phyloP scores from a whole-genome alignment of 2,113 vertebrate genomes.

The Oryzias woworae region DNA sequence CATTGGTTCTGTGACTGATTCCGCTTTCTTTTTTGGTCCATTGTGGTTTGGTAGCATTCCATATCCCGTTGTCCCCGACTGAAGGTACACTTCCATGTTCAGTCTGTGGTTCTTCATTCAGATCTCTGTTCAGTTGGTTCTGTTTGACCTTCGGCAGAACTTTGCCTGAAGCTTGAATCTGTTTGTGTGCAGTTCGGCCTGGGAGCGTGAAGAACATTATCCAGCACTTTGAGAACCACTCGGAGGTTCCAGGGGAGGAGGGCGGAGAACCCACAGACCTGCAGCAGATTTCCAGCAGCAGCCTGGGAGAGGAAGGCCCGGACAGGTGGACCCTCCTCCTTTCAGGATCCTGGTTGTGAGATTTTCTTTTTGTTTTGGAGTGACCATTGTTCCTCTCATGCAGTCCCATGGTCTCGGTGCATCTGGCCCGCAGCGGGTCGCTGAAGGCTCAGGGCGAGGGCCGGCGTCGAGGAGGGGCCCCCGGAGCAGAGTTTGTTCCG shows the following conservation, averaged over 20 bases:
- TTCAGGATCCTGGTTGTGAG: fast-evolving
- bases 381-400: neutral
- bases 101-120: neutral
- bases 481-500: constrained; percentile 83
- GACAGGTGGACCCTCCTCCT: constrained; percentile 60
- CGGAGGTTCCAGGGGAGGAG: constrained; percentile 66
- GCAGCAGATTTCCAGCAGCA: constrained; percentile 84
- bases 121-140: too few relatives aligned
- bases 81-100: constrained; percentile 67
- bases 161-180: neutral
- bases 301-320: constrained; percentile 87
- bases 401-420: constrained; percentile 71
- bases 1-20: constrained; percentile 31
- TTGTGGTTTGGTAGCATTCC: constrained; percentile 72
- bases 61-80: constrained; percentile 76
- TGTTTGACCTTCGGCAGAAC: neutral
- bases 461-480: constrained; percentile 70
- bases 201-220: constrained; percentile 93
- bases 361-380: neutral
- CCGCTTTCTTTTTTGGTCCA: constrained; percentile 37
- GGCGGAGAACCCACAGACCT: constrained; percentile 65
- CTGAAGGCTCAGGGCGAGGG: constrained; percentile 91
- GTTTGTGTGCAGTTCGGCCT: constrained; percentile 78
- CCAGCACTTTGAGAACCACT: constrained; percentile 92
- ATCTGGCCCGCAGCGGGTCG: constrained; percentile 90